These are phyloP conservation scores for Xylota sylvarum DNA, from an alignment of 2,888 invertebrate species.

Conservation along the genomic window DNA sequence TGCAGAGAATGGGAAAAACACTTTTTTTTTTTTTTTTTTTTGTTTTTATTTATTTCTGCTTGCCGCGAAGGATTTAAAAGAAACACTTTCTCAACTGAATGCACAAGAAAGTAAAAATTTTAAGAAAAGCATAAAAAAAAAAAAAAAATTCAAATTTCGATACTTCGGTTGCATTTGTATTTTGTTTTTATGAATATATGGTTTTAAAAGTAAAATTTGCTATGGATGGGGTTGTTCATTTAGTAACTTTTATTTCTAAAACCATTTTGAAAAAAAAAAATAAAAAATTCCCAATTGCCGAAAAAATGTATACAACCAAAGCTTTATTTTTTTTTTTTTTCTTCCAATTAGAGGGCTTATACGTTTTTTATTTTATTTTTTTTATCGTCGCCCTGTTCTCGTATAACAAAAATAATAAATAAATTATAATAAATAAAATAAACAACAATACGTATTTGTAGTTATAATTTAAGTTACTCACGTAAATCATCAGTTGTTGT, in stretches of 20 bases:
- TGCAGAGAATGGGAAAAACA: neutral
- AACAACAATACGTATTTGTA: neutral
- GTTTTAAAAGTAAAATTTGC: neutral
- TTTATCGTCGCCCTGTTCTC: too few relatives aligned
- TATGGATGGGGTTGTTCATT: neutral
- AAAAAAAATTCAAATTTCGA: neutral
- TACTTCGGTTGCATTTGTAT: neutral
- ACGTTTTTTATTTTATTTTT: too few relatives aligned
- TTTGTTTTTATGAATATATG: too few relatives aligned
- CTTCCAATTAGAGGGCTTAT: too few relatives aligned
- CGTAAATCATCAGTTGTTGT: neutral
- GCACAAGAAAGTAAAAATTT: neutral
- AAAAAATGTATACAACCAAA: neutral
- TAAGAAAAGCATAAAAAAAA: neutral
- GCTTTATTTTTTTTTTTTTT: too few relatives aligned
- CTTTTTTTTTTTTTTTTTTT: too few relatives aligned
- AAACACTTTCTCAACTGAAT: neutral
- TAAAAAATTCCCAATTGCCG: neutral
- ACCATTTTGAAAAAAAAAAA: neutral
- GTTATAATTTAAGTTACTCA: conserved; percentile 24
- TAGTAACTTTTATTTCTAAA: neutral
- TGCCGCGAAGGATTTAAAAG: neutral
- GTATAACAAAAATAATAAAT: neutral
- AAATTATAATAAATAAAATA: neutral
- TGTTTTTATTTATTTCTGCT: neutral